Percentiles rank a stretch among this genome's conserved stretches.
Conservation (phyloP, 2,113 vertebrate genomes). For the Tragelaphus imberbis region DNA sequence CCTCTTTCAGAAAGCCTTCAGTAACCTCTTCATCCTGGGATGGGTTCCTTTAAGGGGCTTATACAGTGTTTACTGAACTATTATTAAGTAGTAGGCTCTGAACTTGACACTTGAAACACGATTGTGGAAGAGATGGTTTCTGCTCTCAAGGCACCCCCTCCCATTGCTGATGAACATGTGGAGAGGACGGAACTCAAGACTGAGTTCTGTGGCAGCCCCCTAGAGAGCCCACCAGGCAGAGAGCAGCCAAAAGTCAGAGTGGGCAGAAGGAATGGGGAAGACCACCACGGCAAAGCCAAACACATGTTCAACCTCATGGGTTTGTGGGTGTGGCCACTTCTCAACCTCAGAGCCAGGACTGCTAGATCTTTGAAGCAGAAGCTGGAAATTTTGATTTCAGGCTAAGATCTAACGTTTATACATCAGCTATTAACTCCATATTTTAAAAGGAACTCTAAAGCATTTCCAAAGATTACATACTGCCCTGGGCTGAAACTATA, state of each 20-base stretch:
- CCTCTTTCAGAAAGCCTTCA: not conserved
- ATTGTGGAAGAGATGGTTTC: not conserved
- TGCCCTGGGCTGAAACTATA: not conserved
- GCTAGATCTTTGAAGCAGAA: not conserved
- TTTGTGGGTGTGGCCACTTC: not conserved
- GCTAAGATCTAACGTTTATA: not conserved
- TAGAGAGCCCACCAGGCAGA: not conserved
- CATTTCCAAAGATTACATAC: not conserved
- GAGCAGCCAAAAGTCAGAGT: not conserved
- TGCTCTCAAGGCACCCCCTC: not conserved
- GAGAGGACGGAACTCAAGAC: not conserved
- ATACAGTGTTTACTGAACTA: not conserved
- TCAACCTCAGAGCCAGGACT: not conserved
- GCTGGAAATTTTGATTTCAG: not conserved
- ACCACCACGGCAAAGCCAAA: not conserved
- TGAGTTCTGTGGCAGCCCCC: not conserved
- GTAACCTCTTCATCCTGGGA: not conserved
- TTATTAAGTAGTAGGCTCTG: not conserved
- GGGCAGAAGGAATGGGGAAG: not conserved
- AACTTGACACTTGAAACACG: not conserved
- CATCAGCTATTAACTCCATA: not conserved
- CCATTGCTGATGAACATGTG: not conserved
- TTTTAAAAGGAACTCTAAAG: not conserved
- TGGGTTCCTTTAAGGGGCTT: not conserved
- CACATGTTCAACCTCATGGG: rapidly evolving